Conservation (phyloP, 2,113 vertebrate species). For the Piprites chloris region DNA sequence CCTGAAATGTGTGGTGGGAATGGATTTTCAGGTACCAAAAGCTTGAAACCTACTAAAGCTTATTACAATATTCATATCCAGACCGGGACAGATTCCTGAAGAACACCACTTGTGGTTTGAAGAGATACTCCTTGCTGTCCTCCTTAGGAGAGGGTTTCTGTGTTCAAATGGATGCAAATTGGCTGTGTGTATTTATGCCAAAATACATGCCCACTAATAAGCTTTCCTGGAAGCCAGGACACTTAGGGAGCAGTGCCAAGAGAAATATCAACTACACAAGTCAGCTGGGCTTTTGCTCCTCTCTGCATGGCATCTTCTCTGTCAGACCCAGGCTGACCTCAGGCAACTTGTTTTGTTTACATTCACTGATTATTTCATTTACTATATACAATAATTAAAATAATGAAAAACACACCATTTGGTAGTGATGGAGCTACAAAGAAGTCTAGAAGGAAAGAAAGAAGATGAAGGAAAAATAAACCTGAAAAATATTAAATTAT, state of each 20-base stretch:
- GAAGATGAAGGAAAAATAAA: neutral
- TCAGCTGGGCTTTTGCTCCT: neutral
- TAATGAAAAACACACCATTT: neutral
- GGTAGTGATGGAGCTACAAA: neutral
- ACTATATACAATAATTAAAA: neutral
- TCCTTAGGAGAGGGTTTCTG: neutral
- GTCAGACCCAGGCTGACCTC: neutral
- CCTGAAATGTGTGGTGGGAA: neutral
- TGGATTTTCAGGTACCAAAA: neutral
- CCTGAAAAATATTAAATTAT: neutral
- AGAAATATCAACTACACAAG: neutral
- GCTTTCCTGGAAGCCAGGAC: neutral
- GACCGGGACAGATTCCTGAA: neutral
- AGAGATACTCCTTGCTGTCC: neutral
- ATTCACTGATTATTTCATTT: neutral
- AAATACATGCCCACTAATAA: neutral
- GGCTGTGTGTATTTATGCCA: neutral
- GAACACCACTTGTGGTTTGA: neutral
- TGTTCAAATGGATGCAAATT: neutral
- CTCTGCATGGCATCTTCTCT: neutral
- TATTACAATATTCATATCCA: neutral
- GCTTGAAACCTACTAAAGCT: neutral
- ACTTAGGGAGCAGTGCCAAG: neutral
- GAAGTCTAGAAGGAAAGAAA: neutral
- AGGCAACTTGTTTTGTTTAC: neutral